Evolutionary conservation across 2,888 invertebrate genomes (phyloP).

Genomic region (Hirtodrosophila cameraria): DNA sequence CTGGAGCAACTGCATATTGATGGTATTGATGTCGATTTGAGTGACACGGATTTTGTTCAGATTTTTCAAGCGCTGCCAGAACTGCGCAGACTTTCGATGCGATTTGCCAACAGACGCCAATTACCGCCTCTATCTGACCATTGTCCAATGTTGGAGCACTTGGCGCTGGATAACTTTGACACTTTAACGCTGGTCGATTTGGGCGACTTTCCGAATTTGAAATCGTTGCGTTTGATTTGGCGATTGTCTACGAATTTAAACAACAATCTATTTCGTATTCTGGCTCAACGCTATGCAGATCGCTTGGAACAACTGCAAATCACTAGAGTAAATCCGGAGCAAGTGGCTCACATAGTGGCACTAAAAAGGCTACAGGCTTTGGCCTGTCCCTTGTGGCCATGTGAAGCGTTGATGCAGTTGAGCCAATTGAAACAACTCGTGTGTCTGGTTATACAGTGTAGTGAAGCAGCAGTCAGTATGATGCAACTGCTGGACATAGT

Average conservation of each 20-base stretch:
- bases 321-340: slow-evolving; percentile 22
- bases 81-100: slow-evolving; percentile 34
- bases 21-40: slow-evolving; percentile 52
- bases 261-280: slow-evolving; percentile 31
- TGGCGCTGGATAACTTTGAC: slow-evolving; percentile 63
- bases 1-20: slow-evolving; percentile 53
- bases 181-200: slow-evolving; percentile 28
- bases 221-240: slow-evolving; percentile 46
- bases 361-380: slow-evolving; percentile 35
- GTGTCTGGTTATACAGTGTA: slow-evolving; percentile 45
- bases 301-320: slow-evolving; percentile 47
- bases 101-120: slow-evolving; percentile 39
- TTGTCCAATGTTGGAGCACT: slow-evolving; percentile 46
- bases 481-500: slow-evolving; percentile 40
- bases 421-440: slow-evolving; percentile 35
- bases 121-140: slow-evolving; percentile 20
- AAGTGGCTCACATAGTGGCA: slow-evolving; percentile 39
- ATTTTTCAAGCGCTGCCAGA: slow-evolving; percentile 31
- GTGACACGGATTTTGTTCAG: slow-evolving; percentile 30
- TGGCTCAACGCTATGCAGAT: slow-evolving; percentile 35
- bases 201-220: slow-evolving; percentile 43
- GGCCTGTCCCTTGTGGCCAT: slow-evolving; percentile 48
- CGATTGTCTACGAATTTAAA: slow-evolving; percentile 27
- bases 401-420: slow-evolving; percentile 22
- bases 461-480: background rate